phyloP scores from a whole-genome alignment of 2,797 vertebrate species.

The Miichthys miiuy region DNA sequence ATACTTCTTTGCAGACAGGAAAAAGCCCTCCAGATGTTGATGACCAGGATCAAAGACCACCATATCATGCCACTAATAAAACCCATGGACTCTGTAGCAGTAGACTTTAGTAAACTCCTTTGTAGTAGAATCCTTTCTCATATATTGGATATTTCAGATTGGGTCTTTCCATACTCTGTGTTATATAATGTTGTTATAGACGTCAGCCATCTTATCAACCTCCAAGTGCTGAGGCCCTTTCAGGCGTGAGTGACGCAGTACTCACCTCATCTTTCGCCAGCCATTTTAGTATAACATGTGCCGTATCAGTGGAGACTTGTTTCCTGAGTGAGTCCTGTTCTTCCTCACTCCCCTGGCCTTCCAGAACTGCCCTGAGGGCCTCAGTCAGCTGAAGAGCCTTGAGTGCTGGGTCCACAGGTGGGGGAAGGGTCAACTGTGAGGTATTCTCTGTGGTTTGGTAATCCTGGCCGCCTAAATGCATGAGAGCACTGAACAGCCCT shows the following conservation, averaged over 20 bases:
- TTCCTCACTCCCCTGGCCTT: slow-evolving; percentile 83
- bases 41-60: slow-evolving; percentile 68
- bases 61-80: slow-evolving; percentile 39
- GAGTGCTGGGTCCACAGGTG: slow-evolving; percentile 79
- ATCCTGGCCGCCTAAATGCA: slow-evolving; percentile 64
- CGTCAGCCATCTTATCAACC: not conserved
- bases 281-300: slow-evolving; percentile 86
- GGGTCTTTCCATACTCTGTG: not conserved
- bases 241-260: slow-evolving; percentile 13
- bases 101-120: not conserved
- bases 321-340: slow-evolving; percentile 84
- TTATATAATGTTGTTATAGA: slow-evolving; percentile 26
- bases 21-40: slow-evolving; percentile 72
- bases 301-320: slow-evolving; percentile 86
- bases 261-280: slow-evolving; percentile 88
- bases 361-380: slow-evolving; percentile 87
- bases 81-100: slow-evolving; percentile 11
- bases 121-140: not conserved
- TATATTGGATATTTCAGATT: not conserved
- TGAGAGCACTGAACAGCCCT: slow-evolving; percentile 78
- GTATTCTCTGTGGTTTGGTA: slow-evolving; percentile 26
- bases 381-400: slow-evolving; percentile 89
- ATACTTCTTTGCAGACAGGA: slow-evolving; percentile 52
- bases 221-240: not conserved
- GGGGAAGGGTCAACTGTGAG: slow-evolving; percentile 60